These are phyloP conservation scores for Chanos chanos DNA, from an alignment of 2,797 vertebrate genomes.

Conservation along the genomic window DNA sequence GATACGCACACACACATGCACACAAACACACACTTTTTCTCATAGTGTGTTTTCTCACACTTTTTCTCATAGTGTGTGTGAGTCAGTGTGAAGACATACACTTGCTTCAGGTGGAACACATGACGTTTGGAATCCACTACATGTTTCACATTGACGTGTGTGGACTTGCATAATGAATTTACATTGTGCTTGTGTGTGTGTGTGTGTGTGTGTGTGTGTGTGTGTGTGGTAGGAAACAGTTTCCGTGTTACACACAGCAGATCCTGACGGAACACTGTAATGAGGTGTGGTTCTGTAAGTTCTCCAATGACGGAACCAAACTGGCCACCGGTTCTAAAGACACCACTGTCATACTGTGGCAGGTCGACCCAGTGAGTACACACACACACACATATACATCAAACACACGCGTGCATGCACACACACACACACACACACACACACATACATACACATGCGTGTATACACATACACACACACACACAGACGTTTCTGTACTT, in stretches of 20 bases:
- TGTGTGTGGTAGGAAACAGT: conserved; percentile 85
- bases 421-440: background rate
- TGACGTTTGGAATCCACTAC: conserved; percentile 99
- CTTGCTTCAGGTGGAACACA: too few relatives aligned
- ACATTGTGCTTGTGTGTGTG: too few relatives aligned
- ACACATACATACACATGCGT: background rate
- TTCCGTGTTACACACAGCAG: conserved; percentile 98
- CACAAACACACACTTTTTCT: background rate
- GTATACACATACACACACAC: conserved; percentile 3
- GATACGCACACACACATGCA: conserved; percentile 48
- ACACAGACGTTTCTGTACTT: background rate
- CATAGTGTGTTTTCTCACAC: background rate
- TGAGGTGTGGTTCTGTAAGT: conserved; percentile 99
- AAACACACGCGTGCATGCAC: background rate
- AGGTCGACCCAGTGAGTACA: conserved; percentile 92
- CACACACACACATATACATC: background rate
- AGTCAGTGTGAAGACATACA: too few relatives aligned
- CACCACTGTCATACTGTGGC: conserved; percentile 98
- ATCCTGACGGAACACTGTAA: conserved; percentile 99
- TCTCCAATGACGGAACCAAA: conserved; percentile 98
- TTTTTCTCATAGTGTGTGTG: background rate
- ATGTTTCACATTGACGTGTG: conserved; percentile 93
- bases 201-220: background rate
- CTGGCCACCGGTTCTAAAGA: conserved; percentile 98
- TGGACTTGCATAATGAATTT: too few relatives aligned